phyloP scores from a whole-genome alignment of 2,113 vertebrate species.

The Puma concolor region DNA sequence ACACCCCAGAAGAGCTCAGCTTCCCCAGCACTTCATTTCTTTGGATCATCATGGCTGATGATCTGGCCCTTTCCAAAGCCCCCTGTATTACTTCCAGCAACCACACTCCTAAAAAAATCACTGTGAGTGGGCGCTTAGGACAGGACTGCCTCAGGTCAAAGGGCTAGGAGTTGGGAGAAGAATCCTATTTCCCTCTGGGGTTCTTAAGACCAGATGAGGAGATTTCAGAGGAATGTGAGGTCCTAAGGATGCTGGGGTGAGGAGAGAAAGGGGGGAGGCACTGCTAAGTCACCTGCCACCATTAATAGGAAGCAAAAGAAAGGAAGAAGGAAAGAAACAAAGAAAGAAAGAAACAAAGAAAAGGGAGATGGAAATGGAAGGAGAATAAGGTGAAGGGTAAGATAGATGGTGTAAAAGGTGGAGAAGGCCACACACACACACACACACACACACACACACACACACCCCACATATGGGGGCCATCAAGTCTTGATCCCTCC shows the following conservation, averaged over 20 bases:
- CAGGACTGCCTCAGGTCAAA: not conserved
- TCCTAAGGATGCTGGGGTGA: not conserved
- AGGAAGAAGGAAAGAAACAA: too few species aligned
- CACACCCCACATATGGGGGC: not conserved
- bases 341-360: not conserved
- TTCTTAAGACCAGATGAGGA: slow-evolving; percentile 20
- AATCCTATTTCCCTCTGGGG: not conserved
- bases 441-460: not conserved
- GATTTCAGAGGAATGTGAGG: not conserved
- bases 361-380: not conserved
- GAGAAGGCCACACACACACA: not conserved
- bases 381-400: not conserved
- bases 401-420: not conserved
- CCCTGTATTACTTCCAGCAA: not conserved
- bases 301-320: not conserved
- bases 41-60: not conserved
- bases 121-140: not conserved
- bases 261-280: not conserved
- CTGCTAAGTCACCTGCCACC: not conserved
- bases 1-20: not conserved
- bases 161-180: not conserved
- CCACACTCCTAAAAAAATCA: not conserved
- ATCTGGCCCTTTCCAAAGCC: not conserved
- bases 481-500: not conserved
- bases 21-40: not conserved